Evolutionary conservation across 2,797 vertebrate genomes (phyloP), one percentile per base, ranked within the genome.

Genomic region (Pterois miles): DNA sequence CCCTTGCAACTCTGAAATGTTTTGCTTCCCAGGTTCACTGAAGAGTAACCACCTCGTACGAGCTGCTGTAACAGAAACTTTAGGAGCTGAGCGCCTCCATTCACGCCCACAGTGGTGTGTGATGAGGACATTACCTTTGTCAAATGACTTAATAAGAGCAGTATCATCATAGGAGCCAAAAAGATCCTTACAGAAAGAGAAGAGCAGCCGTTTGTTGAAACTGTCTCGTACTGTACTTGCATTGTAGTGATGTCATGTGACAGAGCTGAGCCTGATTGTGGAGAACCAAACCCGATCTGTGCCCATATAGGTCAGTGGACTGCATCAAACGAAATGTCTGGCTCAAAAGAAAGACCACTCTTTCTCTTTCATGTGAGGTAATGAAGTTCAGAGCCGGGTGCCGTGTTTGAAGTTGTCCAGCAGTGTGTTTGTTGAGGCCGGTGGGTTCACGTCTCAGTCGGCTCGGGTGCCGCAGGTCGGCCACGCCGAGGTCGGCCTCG

Each of bases 331-430:
- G 56, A 74, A 53, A 62, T 8, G 69, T 82, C 80, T 18, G 60
- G 56, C 84, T 87, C 72, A 82, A 71, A 81, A 76, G 70, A 83
- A 86, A 78, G 84, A 76, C 27, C 33, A 88, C 74, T 78, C 84
- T 65, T 48, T 40, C 58, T 86, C 91, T 94, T 93, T 94, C 90
- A 94, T 91, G 89, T 93, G 85, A 86, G 89, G 76, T 90, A 93
- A 92, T 92, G 90, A 92, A 88, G 89, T 91, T 90, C 67, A 67
- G 81, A 66, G 70, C 36, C 25, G 66, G 71, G 76, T 33, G 82
- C 63, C 10, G 76, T 76, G 86, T 92, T 90, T 92, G 90, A 93
- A 92, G 88, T 89, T 53, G 65, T 84, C 86, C 89, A 90, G 33
- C 83, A 71, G 83, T 74, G 87, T 88, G 85, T 91, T 89, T 89